These are phyloP conservation scores for Amblyjoppa proteus DNA, from an alignment of 2,888 invertebrate genomes.

Conservation along the genomic window DNA sequence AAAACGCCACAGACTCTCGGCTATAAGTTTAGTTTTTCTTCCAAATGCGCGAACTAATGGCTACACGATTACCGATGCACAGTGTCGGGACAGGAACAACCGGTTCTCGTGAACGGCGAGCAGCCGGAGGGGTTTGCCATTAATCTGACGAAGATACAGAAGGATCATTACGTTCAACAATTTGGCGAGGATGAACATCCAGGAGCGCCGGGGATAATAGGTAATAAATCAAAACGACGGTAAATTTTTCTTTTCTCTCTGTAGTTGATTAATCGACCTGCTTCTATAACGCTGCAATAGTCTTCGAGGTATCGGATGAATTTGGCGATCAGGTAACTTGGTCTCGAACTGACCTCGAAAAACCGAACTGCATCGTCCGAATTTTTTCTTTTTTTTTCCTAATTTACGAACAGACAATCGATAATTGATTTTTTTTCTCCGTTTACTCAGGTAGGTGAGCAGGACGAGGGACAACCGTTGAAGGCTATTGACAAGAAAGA, in stretches of 20 bases:
- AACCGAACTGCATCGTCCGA: neutral
- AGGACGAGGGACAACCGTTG: conserved; percentile 64
- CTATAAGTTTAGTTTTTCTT: neutral
- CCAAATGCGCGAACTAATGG: neutral
- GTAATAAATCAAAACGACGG: conserved; percentile 70
- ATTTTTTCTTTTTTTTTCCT: conserved; percentile 12
- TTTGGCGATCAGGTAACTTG: conserved; percentile 80
- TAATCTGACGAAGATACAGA: conserved; percentile 90
- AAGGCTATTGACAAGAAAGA: conserved; percentile 67
- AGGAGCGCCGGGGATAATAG: conserved; percentile 81
- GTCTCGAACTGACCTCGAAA: neutral
- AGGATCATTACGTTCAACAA: conserved; percentile 91
- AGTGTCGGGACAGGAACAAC: conserved; percentile 75
- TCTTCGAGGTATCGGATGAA: conserved; percentile 82
- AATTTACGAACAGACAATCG: neutral
- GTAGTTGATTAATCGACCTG: conserved; percentile 58
- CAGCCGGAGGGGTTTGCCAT: conserved; percentile 88
- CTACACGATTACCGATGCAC: conserved; percentile 38
- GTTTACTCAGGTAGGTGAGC: conserved; percentile 56
- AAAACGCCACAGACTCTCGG: conserved; percentile 37
- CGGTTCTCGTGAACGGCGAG: conserved; percentile 76
- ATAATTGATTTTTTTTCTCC: neutral
- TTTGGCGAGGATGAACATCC: conserved; percentile 85
- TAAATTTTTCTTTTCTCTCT: neutral
- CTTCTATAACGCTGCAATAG: conserved; percentile 73